phyloP scores from a whole-genome alignment of 2,888 invertebrate species.

The Andrena bucephala region DNA sequence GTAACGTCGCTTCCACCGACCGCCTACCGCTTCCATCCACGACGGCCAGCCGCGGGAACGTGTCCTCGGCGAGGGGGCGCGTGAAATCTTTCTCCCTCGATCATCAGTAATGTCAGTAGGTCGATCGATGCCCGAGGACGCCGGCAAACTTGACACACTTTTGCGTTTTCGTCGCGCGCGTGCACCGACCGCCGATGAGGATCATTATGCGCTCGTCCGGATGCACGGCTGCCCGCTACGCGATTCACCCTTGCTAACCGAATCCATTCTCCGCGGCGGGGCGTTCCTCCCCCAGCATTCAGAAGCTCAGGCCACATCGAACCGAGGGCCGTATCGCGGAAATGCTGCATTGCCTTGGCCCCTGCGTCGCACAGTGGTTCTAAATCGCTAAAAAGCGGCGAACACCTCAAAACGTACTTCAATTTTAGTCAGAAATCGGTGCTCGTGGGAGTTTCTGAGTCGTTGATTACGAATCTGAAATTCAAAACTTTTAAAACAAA shows the following conservation, averaged over 20 bases:
- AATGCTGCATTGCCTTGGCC: no score
- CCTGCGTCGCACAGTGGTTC: no score
- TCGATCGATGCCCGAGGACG: conserved; percentile 49
- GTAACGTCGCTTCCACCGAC: background rate
- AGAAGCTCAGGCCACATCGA: no score
- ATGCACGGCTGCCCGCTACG: background rate
- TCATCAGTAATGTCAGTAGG: conserved; percentile 51
- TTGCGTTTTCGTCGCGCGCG: conserved; percentile 40
- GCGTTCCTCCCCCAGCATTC: no score
- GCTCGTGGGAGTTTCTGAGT: no score
- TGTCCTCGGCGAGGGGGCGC: background rate
- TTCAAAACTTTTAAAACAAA: no score
- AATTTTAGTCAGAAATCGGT: no score
- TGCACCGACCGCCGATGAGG: conserved; percentile 26
- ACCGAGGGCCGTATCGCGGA: no score
- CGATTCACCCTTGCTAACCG: background rate
- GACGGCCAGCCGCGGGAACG: background rate
- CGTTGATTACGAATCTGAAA: no score
- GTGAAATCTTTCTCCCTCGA: conserved; percentile 22
- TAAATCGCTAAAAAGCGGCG: no score
- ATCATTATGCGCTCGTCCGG: conserved; percentile 11
- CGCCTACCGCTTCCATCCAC: background rate
- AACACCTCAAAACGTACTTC: no score
- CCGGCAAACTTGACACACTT: conserved; percentile 55
- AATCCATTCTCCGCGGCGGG: background rate